Conservation (phyloP, 2,888 invertebrate genomes). For the Cosmorhoe ocellata region DNA sequence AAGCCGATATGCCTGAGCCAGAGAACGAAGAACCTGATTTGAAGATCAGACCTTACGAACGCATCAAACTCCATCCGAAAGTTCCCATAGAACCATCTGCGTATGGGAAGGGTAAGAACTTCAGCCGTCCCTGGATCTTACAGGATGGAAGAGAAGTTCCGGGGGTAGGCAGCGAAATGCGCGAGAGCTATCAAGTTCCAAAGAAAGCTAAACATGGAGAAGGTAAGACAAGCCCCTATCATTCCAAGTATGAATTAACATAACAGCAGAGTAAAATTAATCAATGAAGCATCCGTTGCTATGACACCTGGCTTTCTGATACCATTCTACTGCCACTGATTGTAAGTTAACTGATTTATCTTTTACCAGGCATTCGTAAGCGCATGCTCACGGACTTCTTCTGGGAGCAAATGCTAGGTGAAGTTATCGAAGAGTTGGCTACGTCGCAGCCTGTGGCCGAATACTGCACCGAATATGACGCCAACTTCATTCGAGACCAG, state of each 20-base stretch:
- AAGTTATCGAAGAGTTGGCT: constrained; percentile 71
- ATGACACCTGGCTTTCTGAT: too few species aligned
- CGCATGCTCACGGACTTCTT: constrained; percentile 73
- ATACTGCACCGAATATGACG: constrained; percentile 72
- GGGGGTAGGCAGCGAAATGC: constrained; percentile 69
- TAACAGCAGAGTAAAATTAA: too few species aligned
- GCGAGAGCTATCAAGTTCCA: constrained; percentile 53
- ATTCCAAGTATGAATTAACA: background rate
- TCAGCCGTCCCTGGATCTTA: constrained; percentile 71
- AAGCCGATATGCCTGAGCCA: constrained; percentile 65
- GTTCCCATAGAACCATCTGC: constrained; percentile 67
- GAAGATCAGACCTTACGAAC: constrained; percentile 65
- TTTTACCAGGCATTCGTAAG: constrained; percentile 62
- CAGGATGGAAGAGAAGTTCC: constrained; percentile 68
- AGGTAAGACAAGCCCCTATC: constrained; percentile 50
- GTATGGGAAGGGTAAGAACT: constrained; percentile 66
- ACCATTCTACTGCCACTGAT: too few species aligned
- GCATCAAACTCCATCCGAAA: constrained; percentile 66
- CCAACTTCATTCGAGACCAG: constrained; percentile 63
- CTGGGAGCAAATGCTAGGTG: constrained; percentile 79
- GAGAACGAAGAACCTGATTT: constrained; percentile 49
- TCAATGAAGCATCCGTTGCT: too few species aligned
- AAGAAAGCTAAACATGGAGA: constrained; percentile 50
- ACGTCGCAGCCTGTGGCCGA: constrained; percentile 61
- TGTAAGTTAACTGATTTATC: too few species aligned